Percentiles rank a stretch among this genome's conserved stretches.
These are phyloP conservation scores for Mystacides longicornis DNA, from an alignment of 2,888 invertebrate species.

Conservation along the genomic window DNA sequence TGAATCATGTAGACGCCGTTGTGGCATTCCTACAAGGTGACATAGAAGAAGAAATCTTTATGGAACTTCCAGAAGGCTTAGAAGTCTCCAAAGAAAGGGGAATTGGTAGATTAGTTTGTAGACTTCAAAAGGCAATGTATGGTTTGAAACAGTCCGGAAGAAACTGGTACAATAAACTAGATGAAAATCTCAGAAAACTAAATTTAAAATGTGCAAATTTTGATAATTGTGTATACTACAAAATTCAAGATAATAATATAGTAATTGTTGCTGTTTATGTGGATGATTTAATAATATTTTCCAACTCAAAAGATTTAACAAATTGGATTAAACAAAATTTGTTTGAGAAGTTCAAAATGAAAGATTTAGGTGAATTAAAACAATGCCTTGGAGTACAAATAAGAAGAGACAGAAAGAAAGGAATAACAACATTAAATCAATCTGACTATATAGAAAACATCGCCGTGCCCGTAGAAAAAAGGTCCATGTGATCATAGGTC, in stretches of 20 bases:
- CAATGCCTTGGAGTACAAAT: neutral
- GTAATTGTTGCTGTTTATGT: neutral
- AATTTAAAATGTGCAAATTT: slow-evolving; percentile 1
- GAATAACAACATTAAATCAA: neutral
- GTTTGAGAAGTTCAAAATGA: slow-evolving; percentile 3
- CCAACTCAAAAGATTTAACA: neutral
- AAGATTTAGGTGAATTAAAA: slow-evolving; percentile 5
- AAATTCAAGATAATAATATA: neutral
- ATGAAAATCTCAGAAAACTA: neutral
- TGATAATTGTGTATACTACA: slow-evolving; percentile 2
- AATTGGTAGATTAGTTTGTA: neutral
- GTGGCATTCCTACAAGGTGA: slow-evolving; percentile 1
- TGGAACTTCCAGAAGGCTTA: slow-evolving; percentile 1
- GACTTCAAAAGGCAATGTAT: neutral
- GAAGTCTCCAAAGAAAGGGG: slow-evolving; percentile 6
- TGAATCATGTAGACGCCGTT: slow-evolving; percentile 1
- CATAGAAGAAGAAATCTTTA: slow-evolving; percentile 1
- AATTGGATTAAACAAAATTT: neutral
- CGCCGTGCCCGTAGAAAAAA: too few species aligned
- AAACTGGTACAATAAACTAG: neutral
- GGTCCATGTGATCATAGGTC: too few species aligned
- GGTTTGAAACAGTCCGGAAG: slow-evolving; percentile 4
- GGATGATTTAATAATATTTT: slow-evolving; percentile 2
- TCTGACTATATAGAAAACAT: neutral
- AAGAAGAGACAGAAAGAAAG: neutral